Evolutionary conservation across 2,113 vertebrate genomes (phyloP).

Genomic region (Grantiella picta): DNA sequence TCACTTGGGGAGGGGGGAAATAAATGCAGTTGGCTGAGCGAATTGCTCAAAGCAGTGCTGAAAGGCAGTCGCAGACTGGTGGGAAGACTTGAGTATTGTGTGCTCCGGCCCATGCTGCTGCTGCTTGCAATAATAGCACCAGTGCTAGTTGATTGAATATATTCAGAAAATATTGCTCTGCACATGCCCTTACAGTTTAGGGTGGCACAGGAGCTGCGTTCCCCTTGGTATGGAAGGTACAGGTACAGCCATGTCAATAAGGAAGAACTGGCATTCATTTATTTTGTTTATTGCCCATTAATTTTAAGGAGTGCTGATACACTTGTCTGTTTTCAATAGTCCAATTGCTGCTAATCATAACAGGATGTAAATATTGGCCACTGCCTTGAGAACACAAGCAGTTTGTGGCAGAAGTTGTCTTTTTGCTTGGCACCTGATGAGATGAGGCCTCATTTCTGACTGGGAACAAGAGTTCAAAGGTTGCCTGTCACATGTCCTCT

Average conservation of each 20-base stretch:
- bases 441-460: not conserved
- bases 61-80: not conserved
- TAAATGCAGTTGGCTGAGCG: not conserved
- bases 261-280: not conserved
- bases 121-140: not conserved
- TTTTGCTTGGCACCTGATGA: not conserved
- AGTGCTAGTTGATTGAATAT: not conserved
- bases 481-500: not conserved
- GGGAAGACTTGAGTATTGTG: not conserved
- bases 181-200: not conserved
- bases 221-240: not conserved
- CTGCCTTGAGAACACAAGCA: not conserved
- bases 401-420: not conserved
- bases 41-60: not conserved
- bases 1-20: not conserved
- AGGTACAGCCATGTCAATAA: not conserved
- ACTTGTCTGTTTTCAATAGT: not conserved
- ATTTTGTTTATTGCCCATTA: not conserved
- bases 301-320: not conserved
- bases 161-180: not conserved
- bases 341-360: not conserved
- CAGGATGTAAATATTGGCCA: not conserved
- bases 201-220: fast-evolving
- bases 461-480: not conserved
- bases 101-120: not conserved